Base-by-base conservation (phyloP, 2,888 invertebrate species). In the Thecocarcelia acutangulata region DNA sequence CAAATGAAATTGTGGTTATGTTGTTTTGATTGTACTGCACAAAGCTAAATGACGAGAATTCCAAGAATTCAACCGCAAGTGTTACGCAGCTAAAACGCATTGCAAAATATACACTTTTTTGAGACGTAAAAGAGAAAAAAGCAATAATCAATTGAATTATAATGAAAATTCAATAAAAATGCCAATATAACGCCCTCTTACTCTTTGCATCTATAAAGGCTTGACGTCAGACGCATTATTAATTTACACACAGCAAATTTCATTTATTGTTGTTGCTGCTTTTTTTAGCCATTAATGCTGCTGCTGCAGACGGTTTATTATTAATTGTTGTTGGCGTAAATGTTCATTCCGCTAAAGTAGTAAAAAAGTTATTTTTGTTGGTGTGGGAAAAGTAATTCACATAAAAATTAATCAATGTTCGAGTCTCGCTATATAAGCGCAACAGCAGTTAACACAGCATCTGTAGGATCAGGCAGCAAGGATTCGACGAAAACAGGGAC, bases 371-470 rank as follows among this genome's bases (percentile, higher is more conserved):
- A 19, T 63, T 44, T 1, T 66, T 54, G 44, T 63, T 64, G 11
- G 56, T 40, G 15, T 63, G 24, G 12, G n/a, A 64, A 73, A 77
- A 48, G 13, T 21, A 44, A 74, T 61, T 64, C 12, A 6, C n/a
- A 73, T n/a, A n/a, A 66, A 76, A 8, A 44, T 40, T 58, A 46
- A 52, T 69, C 44, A 81, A 87, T 87, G 87, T 83, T 86, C 48
- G 86, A 86, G 66, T 80, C 85, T 40, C 85, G 85, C 37, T 85
- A 84, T 77, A 77, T 80, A 42, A 83, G 66, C 78, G 83, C 84
- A 58, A 76, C 70, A 44, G 63, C 64, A 46, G 70, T 66, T 19
- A 77, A 77, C 64, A 61, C 72, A 52, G 17, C 37, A 13, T 37
- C 59, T 33, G 44, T 58, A 24, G 61, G 28, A 37, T 19, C 58